Base-by-base conservation (phyloP, 92 coral and sea anemone genomes). In the Phenganax stokvisi region DNA sequence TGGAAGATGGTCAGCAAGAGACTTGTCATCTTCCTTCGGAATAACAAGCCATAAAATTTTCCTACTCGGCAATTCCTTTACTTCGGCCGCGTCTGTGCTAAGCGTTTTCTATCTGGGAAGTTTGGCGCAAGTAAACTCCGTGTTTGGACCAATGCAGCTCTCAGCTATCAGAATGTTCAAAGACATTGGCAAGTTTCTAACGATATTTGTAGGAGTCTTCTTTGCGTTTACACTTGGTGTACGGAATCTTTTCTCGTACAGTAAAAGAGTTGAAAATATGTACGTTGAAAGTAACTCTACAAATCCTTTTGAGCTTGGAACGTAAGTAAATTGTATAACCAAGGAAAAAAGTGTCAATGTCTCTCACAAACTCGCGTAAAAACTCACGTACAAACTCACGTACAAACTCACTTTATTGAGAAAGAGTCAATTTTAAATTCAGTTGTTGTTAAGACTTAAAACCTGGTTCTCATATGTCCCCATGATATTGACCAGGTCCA, bases 141-240 rank as follows among this genome's bases (percentile, higher is more conserved):
- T 62, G 29, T 15, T 15, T n/a, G 69, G 69, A 1, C 29, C 69
- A 37, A 3, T 62, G 31, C 69, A 62, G 69, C 28, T 62, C 27
- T 62, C 69, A n/a, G 7, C 69, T 17, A 17, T 6, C 1, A 28
- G 69, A 9, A 62, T 62, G 69, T 4, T 25, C 30, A 62, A 62
- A 62, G 69, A 62, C 69, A 62, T 62, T 62, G 7, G 10, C 6
- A 62, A 62, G 7, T 62, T 62, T 62, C 10, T n/a, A 15, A n/a
- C 29, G 69, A 62, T 62, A n/a, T 62, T 62, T 10, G 17, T 62
- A 3, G 69, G 69, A 62, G 31, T 62, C 27, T 62, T 62, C 31
- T 15, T 62, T 15, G 69, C 69, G 29, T 62, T 62, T 62, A 62
- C 69, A 62, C 69, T 62, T 20, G 69, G 69, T 62, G 69, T 62